These are phyloP conservation scores for Tipula confusa DNA, from an alignment of 2,888 invertebrate genomes.

Conservation along the genomic window DNA sequence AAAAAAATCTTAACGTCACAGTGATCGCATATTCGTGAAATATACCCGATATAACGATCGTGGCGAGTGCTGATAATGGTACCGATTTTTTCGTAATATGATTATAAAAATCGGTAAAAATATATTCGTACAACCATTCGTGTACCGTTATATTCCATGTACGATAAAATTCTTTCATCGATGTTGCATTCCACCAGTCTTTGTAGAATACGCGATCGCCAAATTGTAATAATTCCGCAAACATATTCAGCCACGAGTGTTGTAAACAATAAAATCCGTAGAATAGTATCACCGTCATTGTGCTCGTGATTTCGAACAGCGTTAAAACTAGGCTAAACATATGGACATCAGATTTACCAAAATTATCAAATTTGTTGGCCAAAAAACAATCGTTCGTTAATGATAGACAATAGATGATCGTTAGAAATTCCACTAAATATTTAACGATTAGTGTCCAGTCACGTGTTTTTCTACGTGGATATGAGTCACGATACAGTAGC, in stretches of 20 bases:
- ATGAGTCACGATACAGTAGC: constrained; percentile 64
- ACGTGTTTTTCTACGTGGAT: constrained; percentile 64
- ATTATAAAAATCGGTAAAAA: constrained; percentile 69
- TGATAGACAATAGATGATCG: constrained; percentile 74
- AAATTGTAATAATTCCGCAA: constrained; percentile 83
- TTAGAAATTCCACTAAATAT: constrained; percentile 69
- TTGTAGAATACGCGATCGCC: constrained; percentile 80
- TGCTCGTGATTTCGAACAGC: not conserved
- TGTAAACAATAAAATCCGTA: constrained; percentile 81
- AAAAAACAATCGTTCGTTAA: constrained; percentile 78
- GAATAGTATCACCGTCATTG: constrained; percentile 55
- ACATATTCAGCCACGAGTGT: constrained; percentile 89
- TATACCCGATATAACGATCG: constrained; percentile 75
- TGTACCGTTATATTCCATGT: constrained; percentile 95
- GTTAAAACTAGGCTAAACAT: constrained; percentile 64
- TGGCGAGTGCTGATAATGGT: constrained; percentile 56
- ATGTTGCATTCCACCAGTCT: constrained; percentile 92
- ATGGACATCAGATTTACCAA: constrained; percentile 47
- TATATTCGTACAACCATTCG: constrained; percentile 87
- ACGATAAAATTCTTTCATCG: constrained; percentile 80
- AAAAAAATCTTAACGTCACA: constrained; percentile 77
- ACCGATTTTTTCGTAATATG: constrained; percentile 50
- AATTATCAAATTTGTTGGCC: constrained; percentile 53
- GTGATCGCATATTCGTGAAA: constrained; percentile 85
- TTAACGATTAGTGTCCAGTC: constrained; percentile 69